phyloP scores from a whole-genome alignment of 2,113 vertebrate genomes.

The Callipepla californica region DNA sequence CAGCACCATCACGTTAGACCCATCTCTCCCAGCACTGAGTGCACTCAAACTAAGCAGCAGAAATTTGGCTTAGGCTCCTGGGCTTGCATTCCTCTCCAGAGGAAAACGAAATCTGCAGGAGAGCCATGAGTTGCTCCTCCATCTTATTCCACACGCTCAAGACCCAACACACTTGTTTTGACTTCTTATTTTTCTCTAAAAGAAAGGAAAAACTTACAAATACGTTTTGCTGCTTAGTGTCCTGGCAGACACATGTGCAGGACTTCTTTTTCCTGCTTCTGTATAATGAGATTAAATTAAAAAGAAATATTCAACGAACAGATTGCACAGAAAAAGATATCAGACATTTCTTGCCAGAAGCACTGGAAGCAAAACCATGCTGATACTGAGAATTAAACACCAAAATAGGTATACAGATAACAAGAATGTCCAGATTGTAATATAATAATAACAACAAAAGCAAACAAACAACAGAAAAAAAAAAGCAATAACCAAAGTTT shows the following conservation, averaged over 20 bases:
- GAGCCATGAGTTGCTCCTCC: constrained; percentile 23
- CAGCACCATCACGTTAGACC: not conserved
- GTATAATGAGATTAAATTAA: not conserved
- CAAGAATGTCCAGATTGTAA: not conserved
- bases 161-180: constrained; percentile 34
- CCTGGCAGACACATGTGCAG: not conserved
- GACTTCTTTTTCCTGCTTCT: not conserved
- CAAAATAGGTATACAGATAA: not conserved
- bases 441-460: not conserved
- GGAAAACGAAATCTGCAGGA: constrained; percentile 44
- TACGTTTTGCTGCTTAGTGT: not conserved
- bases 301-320: not conserved
- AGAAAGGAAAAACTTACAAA: constrained; percentile 45
- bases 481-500: constrained; percentile 13
- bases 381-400: not conserved
- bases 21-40: not conserved
- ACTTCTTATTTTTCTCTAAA: constrained; percentile 48
- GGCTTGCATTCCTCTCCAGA: constrained; percentile 42
- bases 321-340: not conserved
- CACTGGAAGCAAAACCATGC: not conserved
- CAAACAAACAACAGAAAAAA: not conserved
- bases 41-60: not conserved
- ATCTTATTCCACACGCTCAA: constrained; percentile 32
- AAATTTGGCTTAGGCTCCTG: constrained; percentile 52
- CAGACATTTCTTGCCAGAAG: not conserved